Evolutionary conservation across 2,113 vertebrate species (phyloP).

Genomic region (Quiscalus mexicanus): DNA sequence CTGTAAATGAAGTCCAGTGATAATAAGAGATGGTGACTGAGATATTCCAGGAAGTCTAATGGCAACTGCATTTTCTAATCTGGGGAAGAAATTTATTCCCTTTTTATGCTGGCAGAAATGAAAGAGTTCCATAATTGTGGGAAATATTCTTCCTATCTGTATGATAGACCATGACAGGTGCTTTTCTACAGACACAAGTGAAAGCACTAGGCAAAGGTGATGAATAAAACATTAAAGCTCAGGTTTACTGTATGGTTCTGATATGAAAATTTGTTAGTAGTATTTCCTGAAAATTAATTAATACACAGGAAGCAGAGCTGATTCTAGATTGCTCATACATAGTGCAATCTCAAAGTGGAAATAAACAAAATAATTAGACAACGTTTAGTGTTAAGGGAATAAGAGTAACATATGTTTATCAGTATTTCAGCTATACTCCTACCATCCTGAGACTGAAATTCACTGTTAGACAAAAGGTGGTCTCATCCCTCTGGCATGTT

Average conservation of each 20-base stretch:
- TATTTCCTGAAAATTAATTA: constrained; percentile 19
- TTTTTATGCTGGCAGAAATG: background rate
- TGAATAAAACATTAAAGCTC: background rate
- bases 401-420: background rate
- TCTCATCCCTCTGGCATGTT: background rate
- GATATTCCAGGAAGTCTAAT: background rate
- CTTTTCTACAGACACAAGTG: background rate
- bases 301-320: background rate
- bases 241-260: background rate
- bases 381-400: background rate
- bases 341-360: background rate
- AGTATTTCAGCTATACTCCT: background rate
- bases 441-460: background rate
- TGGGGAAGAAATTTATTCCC: background rate
- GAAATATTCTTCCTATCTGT: background rate
- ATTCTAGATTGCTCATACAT: background rate
- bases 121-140: background rate
- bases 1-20: background rate
- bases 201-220: background rate
- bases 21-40: background rate
- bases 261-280: background rate
- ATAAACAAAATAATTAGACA: background rate
- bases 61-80: background rate
- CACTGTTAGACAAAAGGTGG: background rate
- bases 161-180: background rate